Base-by-base conservation (phyloP, 2,113 vertebrate genomes). In the Nyctibius bracteatus region DNA sequence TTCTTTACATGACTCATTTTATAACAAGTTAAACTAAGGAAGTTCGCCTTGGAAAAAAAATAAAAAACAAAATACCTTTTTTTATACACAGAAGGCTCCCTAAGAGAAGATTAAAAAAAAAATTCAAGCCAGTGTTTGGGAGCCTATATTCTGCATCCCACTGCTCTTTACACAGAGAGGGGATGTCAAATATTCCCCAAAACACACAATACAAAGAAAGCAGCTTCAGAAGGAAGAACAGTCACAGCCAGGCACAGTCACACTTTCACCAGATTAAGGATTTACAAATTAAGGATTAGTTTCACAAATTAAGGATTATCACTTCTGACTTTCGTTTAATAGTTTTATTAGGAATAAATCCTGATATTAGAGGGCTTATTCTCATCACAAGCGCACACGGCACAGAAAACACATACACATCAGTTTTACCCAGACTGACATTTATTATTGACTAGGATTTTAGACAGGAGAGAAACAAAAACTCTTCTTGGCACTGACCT, bases 1-100 rank as follows among this genome's bases (percentile, higher is more conserved):
- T 97, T 98, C 98, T 98, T 98, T 98, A 98, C 98, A 97, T 97
- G 98, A 98, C 96, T 98, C 98, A 97, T 97, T 98, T 98, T 98
- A 98, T 96, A 98, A 97, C 95, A 97, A 98, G 94, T 97, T 98
- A 98, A 98, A 98, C 94, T 97, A 96, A 98, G 97, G 96, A 98
- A 98, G 97, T 97, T 97, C 66, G 33, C 87, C 93, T 97, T 94
- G 94, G 91, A 86, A 96, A 97, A 95, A 95, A 96, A 96, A 41
- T 6, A 73, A 79, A 10, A 43, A n/a, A n/a, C 81, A 90, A 95
- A 95, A 92, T 55, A 63, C 78, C 67, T 87, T 88, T 96, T 96
- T 97, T 97, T 91, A 61, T 90, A 88, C 65, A 92, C 52, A 97
- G 87, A 97, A 97, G 87, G 94, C 25, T 96, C 86, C 52, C 58